phyloP scores from a whole-genome alignment of 2,113 vertebrate species.

The Otis tarda region DNA sequence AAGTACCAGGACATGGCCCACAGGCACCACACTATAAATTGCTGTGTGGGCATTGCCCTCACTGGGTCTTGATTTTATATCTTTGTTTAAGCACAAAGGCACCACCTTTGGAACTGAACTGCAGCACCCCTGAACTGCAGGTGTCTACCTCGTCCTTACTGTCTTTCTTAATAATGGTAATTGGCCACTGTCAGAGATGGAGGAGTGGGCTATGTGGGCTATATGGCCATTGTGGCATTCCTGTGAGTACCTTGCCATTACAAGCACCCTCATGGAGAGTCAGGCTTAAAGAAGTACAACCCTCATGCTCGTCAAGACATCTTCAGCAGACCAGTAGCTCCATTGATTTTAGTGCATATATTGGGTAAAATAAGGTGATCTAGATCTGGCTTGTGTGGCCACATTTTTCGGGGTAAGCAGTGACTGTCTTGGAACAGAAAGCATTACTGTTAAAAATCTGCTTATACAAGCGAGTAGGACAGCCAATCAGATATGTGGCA shows the following conservation, averaged over 20 bases:
- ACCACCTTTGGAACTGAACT: not conserved
- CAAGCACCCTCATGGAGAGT: not conserved
- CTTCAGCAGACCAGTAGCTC: not conserved
- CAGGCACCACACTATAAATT: not conserved
- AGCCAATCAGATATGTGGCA: constrained; percentile 38
- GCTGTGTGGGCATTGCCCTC: not conserved
- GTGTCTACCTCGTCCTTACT: rapidly evolving
- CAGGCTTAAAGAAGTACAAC: not conserved
- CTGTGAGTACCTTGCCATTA: rapidly evolving
- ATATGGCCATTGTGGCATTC: not conserved
- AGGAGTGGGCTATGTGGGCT: not conserved
- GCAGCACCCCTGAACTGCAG: not conserved
- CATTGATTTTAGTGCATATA: not conserved
- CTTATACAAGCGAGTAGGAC: constrained; percentile 66
- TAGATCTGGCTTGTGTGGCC: not conserved
- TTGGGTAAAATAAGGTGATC: not conserved
- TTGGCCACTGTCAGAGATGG: not conserved
- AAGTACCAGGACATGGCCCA: not conserved
- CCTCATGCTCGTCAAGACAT: not conserved
- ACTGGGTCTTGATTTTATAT: not conserved
- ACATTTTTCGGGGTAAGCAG: not conserved
- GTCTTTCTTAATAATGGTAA: not conserved
- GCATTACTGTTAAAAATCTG: constrained; percentile 71
- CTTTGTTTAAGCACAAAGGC: not conserved
- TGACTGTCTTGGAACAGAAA: not conserved